Evolutionary conservation across 2,797 vertebrate genomes (phyloP), one percentile per base, ranked within the genome.

Genomic region (Zenarchopterus dispar): DNA sequence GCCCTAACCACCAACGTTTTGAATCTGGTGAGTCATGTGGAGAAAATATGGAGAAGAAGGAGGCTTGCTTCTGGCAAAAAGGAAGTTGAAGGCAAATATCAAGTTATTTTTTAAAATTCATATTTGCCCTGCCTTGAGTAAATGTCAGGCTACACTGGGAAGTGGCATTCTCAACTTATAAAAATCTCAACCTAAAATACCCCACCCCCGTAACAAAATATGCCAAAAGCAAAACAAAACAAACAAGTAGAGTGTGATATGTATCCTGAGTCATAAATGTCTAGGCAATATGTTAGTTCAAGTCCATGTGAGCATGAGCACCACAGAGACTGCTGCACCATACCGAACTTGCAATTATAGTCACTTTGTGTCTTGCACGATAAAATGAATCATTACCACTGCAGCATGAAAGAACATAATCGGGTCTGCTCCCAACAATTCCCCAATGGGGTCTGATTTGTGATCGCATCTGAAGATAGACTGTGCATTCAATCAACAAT

Each of bases 401-500:
- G 78, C 82, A 77, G 81, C 80, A 79, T 78, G 79, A 82, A 75
- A 85, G 84, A 88, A 80, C 77, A 80, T 65, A 76, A 85, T 78
- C 84, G 86, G 84, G 85, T 79, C 50, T 18, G 46, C 81, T 71
- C 71, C 71, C 72, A 88, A 76, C 70, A 62, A 61, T 70, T 74
- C 81, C 87, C 82, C 81, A 54, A 75, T 63, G 68, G 81, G 75
- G 73, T 70, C 81, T 88, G 89, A 88, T 89, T 87, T 89, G 85
- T 52, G 86, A 90, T 90, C 51, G 75, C 77, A 65, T 80, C 82
- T 79, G 83, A 85, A 88, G 86, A 91, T 88, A 86, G 80, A 85
- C 63, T 77, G 59, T 65, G 80, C 84, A 83, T 90, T 90, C 87
- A 89, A 88, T 89, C 89, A 88, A 84, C 84, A 84, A 81, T 77